Evolutionary conservation across 2,797 vertebrate genomes (phyloP).

Genomic region (Cossypha caffra): DNA sequence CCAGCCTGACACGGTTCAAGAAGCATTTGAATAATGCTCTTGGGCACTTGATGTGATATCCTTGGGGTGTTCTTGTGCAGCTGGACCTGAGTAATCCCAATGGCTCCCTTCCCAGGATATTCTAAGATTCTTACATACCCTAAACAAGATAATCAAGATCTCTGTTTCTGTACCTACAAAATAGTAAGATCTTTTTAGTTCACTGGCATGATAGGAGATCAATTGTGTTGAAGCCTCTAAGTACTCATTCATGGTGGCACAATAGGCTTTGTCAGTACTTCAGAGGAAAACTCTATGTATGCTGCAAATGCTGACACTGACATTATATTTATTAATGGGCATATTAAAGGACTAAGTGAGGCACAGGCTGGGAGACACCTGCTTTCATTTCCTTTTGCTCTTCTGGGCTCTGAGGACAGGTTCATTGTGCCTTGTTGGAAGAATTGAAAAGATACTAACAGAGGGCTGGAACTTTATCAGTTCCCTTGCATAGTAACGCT

Average conservation of each 20-base stretch:
- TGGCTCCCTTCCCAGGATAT: neutral
- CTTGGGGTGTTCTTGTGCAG: neutral
- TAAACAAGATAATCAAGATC: neutral
- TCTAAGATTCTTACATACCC: neutral
- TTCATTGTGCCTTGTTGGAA: neutral
- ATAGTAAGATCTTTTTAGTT: neutral
- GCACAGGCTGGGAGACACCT: neutral
- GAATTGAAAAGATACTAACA: neutral
- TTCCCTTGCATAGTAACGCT: neutral
- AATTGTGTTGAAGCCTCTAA: neutral
- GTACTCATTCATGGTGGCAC: neutral
- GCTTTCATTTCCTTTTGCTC: neutral
- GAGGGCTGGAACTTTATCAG: neutral
- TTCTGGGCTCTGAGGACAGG: neutral
- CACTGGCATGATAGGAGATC: neutral
- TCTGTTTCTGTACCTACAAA: neutral
- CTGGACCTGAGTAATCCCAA: too few relatives aligned
- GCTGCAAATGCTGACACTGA: neutral
- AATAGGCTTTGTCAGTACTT: neutral
- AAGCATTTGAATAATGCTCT: fast-evolving
- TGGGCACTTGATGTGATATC: too few relatives aligned
- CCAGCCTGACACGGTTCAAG: neutral
- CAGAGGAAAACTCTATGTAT: neutral
- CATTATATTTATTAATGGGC: neutral
- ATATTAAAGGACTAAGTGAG: neutral